Percentiles rank a stretch among this genome's conserved stretches.
These are phyloP conservation scores for Orientallactaga sibirica DNA, from an alignment of 2,797 vertebrate species.

Conservation along the genomic window DNA sequence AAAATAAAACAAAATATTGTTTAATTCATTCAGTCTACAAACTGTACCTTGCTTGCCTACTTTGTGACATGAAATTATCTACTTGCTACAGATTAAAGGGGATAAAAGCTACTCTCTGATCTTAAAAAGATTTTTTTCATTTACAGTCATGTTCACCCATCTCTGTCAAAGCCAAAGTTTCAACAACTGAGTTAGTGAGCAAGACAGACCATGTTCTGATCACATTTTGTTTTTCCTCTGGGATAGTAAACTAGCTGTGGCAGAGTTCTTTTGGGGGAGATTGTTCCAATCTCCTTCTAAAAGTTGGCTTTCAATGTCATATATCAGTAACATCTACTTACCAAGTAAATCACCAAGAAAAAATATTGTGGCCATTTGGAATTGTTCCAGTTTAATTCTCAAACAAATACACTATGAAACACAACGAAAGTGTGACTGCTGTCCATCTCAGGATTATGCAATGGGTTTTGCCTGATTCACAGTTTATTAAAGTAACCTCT, in stretches of 20 bases:
- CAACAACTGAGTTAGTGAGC: neutral
- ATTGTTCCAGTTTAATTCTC: conserved; percentile 39
- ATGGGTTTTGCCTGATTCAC: conserved; percentile 35
- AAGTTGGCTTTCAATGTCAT: conserved; percentile 50
- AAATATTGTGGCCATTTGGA: conserved; percentile 61
- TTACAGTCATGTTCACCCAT: conserved; percentile 28
- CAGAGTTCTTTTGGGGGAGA: neutral
- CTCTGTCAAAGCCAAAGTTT: conserved; percentile 15
- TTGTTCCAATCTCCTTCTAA: conserved; percentile 46
- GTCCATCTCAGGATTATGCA: conserved; percentile 26
- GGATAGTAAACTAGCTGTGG: neutral
- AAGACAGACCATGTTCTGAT: neutral
- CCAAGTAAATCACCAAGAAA: conserved; percentile 55
- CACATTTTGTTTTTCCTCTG: conserved; percentile 21
- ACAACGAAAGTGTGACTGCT: neutral
- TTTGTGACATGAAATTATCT: neutral
- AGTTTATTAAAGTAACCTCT: neutral
- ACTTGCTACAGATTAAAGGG: neutral
- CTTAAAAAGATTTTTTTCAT: neutral
- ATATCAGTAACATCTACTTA: neutral
- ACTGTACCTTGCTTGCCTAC: neutral
- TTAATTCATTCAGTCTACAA: conserved; percentile 37
- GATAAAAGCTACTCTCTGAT: neutral
- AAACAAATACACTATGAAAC: conserved; percentile 67
- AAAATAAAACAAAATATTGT: neutral